phyloP scores from a whole-genome alignment of 2,113 vertebrate genomes.

The Nasalis larvatus region DNA sequence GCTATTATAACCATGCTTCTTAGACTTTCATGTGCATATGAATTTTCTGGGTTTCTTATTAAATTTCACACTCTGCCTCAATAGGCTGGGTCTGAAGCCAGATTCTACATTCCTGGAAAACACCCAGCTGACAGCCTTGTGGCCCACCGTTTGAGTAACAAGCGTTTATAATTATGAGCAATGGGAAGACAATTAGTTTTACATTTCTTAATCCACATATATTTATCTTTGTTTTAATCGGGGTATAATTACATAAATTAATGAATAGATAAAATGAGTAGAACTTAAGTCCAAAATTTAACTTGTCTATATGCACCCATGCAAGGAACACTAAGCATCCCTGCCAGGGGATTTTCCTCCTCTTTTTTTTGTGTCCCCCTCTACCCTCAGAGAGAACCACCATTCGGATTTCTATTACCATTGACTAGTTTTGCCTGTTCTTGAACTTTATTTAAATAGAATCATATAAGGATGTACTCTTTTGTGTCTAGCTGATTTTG shows the following conservation, averaged over 20 bases:
- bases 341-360: not conserved
- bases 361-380: not conserved
- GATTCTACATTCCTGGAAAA: not conserved
- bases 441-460: not conserved
- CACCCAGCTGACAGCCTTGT: not conserved
- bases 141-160: not conserved
- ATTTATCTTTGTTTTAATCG: not conserved
- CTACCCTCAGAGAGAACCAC: not conserved
- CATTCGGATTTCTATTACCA: not conserved
- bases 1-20: not conserved
- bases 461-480: not conserved
- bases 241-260: not conserved
- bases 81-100: not conserved
- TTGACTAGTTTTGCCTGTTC: not conserved
- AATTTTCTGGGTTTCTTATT: not conserved
- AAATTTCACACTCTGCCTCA: not conserved
- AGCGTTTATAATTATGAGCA: not conserved
- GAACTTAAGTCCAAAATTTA: not conserved
- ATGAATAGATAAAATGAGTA: not conserved
- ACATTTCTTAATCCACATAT: conserved; percentile 59
- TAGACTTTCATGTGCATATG: not conserved
- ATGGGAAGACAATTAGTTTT: conserved; percentile 72
- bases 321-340: not conserved
- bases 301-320: not conserved
- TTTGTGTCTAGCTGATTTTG: not conserved